These are phyloP conservation scores for Hydrolagus affinis DNA, from an alignment of 2,113 vertebrate species.

Conservation along the genomic window DNA sequence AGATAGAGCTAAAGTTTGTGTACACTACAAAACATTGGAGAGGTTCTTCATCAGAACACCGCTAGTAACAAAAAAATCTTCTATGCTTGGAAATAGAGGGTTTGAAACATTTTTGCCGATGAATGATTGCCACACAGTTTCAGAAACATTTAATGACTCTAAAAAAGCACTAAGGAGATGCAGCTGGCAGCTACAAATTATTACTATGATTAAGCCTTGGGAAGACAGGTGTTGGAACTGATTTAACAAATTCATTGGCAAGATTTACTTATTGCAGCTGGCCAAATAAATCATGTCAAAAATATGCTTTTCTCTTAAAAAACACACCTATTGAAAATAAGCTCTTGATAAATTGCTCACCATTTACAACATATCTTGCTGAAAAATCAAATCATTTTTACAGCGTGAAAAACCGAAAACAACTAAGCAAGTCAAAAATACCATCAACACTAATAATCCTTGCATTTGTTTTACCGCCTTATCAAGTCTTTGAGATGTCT, in stretches of 20 bases:
- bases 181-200: conserved; percentile 18
- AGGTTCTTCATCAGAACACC: background rate
- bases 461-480: too few relatives aligned
- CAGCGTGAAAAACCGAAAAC: too few relatives aligned
- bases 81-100: background rate
- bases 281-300: background rate
- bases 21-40: background rate
- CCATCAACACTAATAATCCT: too few relatives aligned
- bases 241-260: conserved; percentile 17
- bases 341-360: background rate
- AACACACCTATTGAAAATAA: conserved; percentile 1
- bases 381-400: too few relatives aligned
- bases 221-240: conserved; percentile 19
- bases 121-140: conserved; percentile 15
- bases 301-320: background rate
- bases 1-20: background rate
- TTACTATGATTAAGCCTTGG: conserved; percentile 20
- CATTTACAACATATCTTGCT: too few relatives aligned
- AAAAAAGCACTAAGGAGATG: background rate
- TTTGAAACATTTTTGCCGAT: background rate
- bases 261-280: conserved; percentile 8
- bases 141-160: conserved; percentile 12
- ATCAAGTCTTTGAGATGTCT: too few relatives aligned
- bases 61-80: background rate
- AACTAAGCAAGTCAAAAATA: too few relatives aligned